A percentile compares a stretch with the other conserved stretches of the same genome.
Evolutionary conservation across 2,888 invertebrate genomes (phyloP).

Genomic region (Andrena dorsata): DNA sequence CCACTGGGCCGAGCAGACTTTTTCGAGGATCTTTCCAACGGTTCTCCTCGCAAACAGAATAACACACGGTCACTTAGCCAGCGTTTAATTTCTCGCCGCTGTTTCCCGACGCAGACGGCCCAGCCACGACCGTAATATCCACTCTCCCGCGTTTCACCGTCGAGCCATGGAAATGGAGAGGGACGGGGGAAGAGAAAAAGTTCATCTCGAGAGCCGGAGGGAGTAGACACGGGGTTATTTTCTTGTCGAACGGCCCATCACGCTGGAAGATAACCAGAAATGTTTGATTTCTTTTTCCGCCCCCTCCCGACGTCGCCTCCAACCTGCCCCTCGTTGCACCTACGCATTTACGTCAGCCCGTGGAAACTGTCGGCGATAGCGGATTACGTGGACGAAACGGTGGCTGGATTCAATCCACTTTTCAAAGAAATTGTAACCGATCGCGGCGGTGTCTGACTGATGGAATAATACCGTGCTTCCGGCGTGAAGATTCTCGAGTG

Average conservation of each 20-base stretch:
- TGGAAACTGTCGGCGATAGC: constrained; percentile 38
- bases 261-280: constrained; percentile 75
- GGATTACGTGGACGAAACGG: not conserved
- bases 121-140: constrained; percentile 34
- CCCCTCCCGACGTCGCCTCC: constrained; percentile 23
- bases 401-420: constrained; percentile 33
- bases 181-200: constrained; percentile 34
- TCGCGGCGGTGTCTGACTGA: constrained; percentile 2
- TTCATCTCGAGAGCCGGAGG: constrained; percentile 51
- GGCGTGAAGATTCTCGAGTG: not conserved
- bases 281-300: constrained; percentile 74
- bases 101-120: constrained; percentile 57
- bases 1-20: constrained; percentile 43
- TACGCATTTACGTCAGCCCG: constrained; percentile 72
- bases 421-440: constrained; percentile 15
- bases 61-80: constrained; percentile 69
- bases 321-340: constrained; percentile 50
- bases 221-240: constrained; percentile 62
- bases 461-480: constrained; percentile 36
- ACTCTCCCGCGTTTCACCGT: constrained; percentile 16
- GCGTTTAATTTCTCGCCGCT: constrained; percentile 61
- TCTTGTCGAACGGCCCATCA: constrained; percentile 68
- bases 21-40: constrained; percentile 51
- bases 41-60: constrained; percentile 65
- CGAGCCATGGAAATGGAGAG: constrained; percentile 13